These are phyloP conservation scores for Microplitis demolitor DNA, from an alignment of 1,140 invertebrate genomes.

Conservation along the genomic window DNA sequence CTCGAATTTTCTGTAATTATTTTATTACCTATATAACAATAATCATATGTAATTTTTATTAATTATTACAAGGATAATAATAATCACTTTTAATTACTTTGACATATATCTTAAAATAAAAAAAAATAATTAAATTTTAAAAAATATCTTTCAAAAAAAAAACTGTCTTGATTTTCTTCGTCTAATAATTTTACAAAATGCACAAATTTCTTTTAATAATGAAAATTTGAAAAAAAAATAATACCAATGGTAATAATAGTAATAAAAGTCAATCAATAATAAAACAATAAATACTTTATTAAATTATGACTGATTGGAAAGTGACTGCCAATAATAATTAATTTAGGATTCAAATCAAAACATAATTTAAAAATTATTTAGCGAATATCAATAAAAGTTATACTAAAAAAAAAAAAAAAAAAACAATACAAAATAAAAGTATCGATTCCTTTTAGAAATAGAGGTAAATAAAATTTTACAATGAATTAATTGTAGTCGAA, in stretches of 20 bases:
- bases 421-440: too few species aligned
- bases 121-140: too few species aligned
- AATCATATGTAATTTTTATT: too few species aligned
- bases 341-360: slow-evolving; percentile 21
- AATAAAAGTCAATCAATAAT: neutral
- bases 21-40: too few species aligned
- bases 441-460: slow-evolving; percentile 8
- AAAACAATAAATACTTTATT: slow-evolving; percentile 13
- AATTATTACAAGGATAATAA: too few species aligned
- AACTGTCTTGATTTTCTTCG: too few species aligned
- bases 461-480: neutral
- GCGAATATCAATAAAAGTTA: slow-evolving; percentile 5
- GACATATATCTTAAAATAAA: too few species aligned
- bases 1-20: too few species aligned
- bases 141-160: too few species aligned
- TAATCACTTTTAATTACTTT: too few species aligned
- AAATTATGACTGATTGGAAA: slow-evolving; percentile 44
- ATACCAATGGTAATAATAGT: neutral
- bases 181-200: too few species aligned
- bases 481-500: slow-evolving; percentile 6
- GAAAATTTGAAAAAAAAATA: neutral
- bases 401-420: slow-evolving; percentile 2
- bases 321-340: slow-evolving; percentile 40
- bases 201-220: neutral
- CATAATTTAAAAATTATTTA: slow-evolving; percentile 12